Evolutionary conservation across 2,797 vertebrate species (phyloP).

Genomic region (Xenentodon cancila): DNA sequence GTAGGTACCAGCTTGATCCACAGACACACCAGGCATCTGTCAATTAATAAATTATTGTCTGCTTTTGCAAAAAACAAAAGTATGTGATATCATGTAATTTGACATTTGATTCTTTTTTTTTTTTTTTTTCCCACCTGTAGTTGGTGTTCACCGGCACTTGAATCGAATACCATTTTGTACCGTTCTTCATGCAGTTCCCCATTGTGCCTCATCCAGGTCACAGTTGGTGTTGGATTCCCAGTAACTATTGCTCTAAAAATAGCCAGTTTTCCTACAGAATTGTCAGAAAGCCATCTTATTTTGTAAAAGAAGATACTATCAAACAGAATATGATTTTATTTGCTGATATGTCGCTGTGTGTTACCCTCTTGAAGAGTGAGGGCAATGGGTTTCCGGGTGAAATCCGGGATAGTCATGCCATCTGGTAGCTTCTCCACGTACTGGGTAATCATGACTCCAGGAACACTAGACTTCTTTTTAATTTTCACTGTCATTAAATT

Average conservation of each 20-base stretch:
- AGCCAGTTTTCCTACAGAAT: slow-evolving; percentile 84
- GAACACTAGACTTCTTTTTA: slow-evolving; percentile 85
- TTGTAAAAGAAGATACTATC: not conserved
- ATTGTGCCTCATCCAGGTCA: slow-evolving; percentile 82
- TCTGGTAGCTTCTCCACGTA: slow-evolving; percentile 85
- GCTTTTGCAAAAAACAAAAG: slow-evolving; percentile 1
- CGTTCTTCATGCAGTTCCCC: slow-evolving; percentile 77
- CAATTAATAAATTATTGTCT: slow-evolving; percentile 26
- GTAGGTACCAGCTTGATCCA: slow-evolving; percentile 85
- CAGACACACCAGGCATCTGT: slow-evolving; percentile 83
- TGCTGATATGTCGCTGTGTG: not conserved
- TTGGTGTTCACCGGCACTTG: slow-evolving; percentile 75
- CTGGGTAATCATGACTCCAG: slow-evolving; percentile 88
- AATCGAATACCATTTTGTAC: slow-evolving; percentile 65
- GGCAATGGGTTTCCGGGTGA: slow-evolving; percentile 88
- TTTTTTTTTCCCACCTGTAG: slow-evolving; percentile 81
- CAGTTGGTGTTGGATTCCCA: slow-evolving; percentile 85
- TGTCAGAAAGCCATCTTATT: not conserved
- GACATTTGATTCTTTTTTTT: not conserved
- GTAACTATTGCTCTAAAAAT: slow-evolving; percentile 86
- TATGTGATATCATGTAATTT: not conserved
- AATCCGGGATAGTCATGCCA: slow-evolving; percentile 87
- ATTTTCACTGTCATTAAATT: slow-evolving; percentile 45
- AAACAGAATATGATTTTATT: not conserved
- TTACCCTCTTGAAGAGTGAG: slow-evolving; percentile 91